phyloP scores from a whole-genome alignment of 2,113 vertebrate species.

The Cephalopterus ornatus region DNA sequence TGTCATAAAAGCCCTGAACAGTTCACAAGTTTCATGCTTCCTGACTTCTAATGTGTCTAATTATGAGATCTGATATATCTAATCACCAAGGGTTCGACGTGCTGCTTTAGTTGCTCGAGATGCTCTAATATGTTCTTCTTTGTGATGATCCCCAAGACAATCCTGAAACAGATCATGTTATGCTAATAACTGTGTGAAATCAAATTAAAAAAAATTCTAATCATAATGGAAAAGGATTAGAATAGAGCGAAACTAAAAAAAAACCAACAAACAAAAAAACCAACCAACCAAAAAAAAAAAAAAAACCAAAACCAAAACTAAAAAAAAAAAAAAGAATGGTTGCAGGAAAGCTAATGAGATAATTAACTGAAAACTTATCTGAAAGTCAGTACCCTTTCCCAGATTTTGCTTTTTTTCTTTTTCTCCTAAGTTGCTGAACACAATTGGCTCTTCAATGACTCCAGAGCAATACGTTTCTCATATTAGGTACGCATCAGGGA shows the following conservation, averaged over 20 bases:
- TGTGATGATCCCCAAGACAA: conserved; percentile 99
- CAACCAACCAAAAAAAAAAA: background rate
- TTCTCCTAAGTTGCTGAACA: background rate
- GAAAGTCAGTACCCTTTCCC: conserved; percentile 2
- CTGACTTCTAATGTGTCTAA: conserved; percentile 81
- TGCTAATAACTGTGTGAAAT: conserved; percentile 88
- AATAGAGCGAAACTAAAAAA: conserved; percentile 43
- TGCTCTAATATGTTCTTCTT: conserved; percentile 99
- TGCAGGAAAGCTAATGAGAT: conserved; percentile 59
- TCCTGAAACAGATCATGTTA: conserved; percentile 99
- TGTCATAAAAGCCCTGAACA: conserved; percentile 67
- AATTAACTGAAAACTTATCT: conserved; percentile 60
- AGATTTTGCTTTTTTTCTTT: background rate
- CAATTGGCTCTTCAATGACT: background rate
- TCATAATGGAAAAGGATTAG: conserved; percentile 64
- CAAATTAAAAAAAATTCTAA: conserved; percentile 66
- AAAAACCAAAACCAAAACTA: background rate
- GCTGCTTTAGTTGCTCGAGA: conserved; percentile 98
- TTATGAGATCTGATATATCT: conserved; percentile 88
- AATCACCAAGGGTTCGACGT: conserved; percentile 96
- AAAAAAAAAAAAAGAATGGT: background rate
- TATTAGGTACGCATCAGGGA: background rate
- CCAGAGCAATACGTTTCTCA: background rate
- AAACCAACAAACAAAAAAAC: background rate
- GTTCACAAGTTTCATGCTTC: conserved; percentile 93